Percentiles rank a stretch among this genome's conserved stretches.
These are phyloP conservation scores for Apodemus sylvaticus DNA, from an alignment of 2,113 vertebrate species.

Conservation along the genomic window DNA sequence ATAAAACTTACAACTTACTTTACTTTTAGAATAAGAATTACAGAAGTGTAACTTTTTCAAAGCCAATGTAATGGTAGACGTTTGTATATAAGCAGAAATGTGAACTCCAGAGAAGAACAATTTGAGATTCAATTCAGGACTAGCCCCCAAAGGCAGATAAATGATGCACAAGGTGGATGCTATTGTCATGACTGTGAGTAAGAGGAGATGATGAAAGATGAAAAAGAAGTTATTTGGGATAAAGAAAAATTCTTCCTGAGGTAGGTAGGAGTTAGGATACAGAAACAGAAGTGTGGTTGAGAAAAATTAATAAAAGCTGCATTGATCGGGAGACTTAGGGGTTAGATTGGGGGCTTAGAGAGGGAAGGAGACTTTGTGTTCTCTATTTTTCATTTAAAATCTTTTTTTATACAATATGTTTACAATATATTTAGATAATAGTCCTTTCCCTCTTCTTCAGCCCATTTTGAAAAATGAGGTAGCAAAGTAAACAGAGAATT, in stretches of 20 bases:
- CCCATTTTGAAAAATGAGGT: neutral
- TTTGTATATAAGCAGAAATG: neutral
- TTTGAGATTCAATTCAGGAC: constrained; percentile 39
- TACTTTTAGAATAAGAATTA: constrained; percentile 38
- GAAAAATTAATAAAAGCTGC: neutral
- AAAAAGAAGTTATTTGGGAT: neutral
- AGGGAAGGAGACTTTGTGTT: neutral
- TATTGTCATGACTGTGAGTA: neutral
- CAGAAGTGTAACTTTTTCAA: neutral
- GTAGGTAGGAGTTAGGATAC: neutral
- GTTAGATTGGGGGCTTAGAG: neutral
- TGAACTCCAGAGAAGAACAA: constrained; percentile 11
- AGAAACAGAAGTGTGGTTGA: neutral
- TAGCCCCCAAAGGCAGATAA: neutral
- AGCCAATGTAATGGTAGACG: neutral
- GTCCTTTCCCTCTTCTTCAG: neutral
- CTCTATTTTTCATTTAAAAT: neutral
- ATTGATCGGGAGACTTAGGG: neutral
- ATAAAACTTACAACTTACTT: constrained; percentile 15
- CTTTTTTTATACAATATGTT: neutral
- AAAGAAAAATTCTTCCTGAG: constrained; percentile 37
- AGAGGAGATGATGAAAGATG: neutral
- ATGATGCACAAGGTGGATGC: neutral
- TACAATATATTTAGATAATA: neutral
- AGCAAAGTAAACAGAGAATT: neutral